Evolutionary conservation across 2,888 invertebrate genomes (phyloP).

Genomic region (Pachycephus smyrnensis): DNA sequence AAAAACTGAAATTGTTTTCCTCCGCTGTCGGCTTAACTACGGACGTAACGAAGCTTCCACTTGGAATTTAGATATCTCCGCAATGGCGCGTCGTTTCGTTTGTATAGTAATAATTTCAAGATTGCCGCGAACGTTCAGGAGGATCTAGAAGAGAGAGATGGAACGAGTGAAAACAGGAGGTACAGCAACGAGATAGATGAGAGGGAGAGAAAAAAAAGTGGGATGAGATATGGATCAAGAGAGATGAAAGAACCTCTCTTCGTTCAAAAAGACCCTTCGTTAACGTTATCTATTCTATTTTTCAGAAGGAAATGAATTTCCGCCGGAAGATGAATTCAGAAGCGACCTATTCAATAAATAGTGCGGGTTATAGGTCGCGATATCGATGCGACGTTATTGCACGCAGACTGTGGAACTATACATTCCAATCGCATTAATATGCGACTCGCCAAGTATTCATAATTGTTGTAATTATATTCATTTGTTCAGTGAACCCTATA

Average conservation of each 20-base stretch:
- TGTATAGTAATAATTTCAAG: constrained; percentile 7
- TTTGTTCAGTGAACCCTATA: no score
- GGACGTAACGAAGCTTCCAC: constrained; percentile 37
- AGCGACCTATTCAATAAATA: no score
- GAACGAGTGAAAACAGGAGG: not conserved
- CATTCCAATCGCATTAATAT: no score
- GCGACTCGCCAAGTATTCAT: no score
- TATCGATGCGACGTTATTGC: no score
- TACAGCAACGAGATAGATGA: not conserved
- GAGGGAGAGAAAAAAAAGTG: not conserved
- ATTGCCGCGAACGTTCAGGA: not conserved
- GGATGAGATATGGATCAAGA: not conserved
- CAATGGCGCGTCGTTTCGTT: constrained; percentile 4
- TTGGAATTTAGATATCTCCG: constrained; percentile 13
- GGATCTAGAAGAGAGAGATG: no score
- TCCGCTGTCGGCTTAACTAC: constrained; percentile 35
- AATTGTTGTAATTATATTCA: no score
- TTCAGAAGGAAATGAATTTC: not conserved
- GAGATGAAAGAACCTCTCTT: no score
- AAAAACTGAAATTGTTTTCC: constrained; percentile 31
- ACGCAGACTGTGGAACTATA: no score
- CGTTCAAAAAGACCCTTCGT: no score
- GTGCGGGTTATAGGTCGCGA: no score
- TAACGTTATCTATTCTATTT: not conserved
- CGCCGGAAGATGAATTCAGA: not conserved